phyloP scores from a whole-genome alignment of 35 echinoderm and acorn worm genomes.

The Patiria miniata region DNA sequence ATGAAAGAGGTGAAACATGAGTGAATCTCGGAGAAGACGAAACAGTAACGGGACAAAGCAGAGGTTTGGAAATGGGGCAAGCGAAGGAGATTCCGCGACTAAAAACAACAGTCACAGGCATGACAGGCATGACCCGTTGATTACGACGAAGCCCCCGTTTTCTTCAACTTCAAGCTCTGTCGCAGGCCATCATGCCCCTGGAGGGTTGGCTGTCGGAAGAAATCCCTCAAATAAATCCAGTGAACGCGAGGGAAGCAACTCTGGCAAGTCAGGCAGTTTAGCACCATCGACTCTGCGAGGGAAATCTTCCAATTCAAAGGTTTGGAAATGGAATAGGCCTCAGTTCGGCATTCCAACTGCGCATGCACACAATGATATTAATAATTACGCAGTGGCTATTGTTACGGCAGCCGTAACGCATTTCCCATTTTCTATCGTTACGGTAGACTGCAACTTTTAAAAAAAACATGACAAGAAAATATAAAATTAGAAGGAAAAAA shows the following conservation, averaged over 20 bases:
- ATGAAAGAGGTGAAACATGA: background rate
- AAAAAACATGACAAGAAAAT: too few relatives aligned
- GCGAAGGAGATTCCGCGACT: background rate
- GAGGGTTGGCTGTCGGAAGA: background rate
- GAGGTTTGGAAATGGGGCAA: background rate
- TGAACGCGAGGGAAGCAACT: background rate
- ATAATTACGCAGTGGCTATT: too few relatives aligned
- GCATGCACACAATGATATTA: too few relatives aligned
- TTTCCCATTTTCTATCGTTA: too few relatives aligned
- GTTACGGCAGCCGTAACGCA: too few relatives aligned
- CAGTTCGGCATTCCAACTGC: too few relatives aligned
- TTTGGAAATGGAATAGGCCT: background rate
- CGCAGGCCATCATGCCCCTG: background rate
- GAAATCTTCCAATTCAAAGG: background rate
- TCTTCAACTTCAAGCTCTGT: background rate
- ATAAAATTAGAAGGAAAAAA: too few relatives aligned
- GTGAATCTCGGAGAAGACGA: constrained; percentile 5
- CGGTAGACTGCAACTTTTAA: too few relatives aligned
- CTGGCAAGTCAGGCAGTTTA: background rate
- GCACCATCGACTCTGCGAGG: background rate
- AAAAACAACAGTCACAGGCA: background rate
- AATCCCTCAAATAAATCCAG: background rate
- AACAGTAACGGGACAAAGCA: constrained; percentile 4
- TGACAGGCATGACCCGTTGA: too few relatives aligned
- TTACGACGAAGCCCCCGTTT: background rate